phyloP scores from a whole-genome alignment of 2,797 vertebrate species.

The Acrossocheilus fasciatus region DNA sequence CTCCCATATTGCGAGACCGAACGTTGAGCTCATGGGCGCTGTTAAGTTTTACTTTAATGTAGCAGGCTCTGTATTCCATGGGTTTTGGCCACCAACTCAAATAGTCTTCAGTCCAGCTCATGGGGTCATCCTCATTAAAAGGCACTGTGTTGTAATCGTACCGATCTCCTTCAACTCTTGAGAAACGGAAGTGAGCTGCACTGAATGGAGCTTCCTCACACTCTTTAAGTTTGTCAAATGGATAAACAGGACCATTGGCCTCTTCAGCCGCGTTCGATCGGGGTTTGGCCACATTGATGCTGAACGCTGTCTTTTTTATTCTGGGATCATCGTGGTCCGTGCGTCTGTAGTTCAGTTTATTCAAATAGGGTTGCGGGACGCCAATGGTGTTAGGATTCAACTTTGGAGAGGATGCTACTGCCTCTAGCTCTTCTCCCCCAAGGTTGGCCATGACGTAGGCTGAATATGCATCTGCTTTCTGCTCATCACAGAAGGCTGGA shows the following conservation, averaged over 20 bases:
- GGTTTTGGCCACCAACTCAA: constrained; percentile 98
- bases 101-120: constrained; percentile 98
- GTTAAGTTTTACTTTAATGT: constrained; percentile 91
- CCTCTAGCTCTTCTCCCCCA: constrained; percentile 94
- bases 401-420: constrained; percentile 90
- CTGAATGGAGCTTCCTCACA: constrained; percentile 92
- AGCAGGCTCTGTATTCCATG: constrained; percentile 96
- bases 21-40: constrained; percentile 90
- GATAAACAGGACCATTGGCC: constrained; percentile 91
- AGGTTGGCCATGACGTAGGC: constrained; percentile 93
- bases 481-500: constrained; percentile 95
- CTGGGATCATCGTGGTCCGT: constrained; percentile 90
- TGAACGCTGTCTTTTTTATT: constrained; percentile 94
- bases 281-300: constrained; percentile 93
- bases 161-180: constrained; percentile 91
- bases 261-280: constrained; percentile 87
- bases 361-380: constrained; percentile 91
- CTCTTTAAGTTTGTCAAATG: constrained; percentile 88
- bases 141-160: constrained; percentile 97
- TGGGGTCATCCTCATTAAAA: constrained; percentile 95
- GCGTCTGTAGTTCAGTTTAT: constrained; percentile 91
- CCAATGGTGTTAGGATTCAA: constrained; percentile 89
- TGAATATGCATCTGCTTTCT: constrained; percentile 88
- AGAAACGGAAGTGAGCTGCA: constrained; percentile 93
- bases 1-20: constrained; percentile 94